phyloP scores from a whole-genome alignment of 30 jellyfish, hydroid and myxozoan species.

The Clytia hemisphaerica region DNA sequence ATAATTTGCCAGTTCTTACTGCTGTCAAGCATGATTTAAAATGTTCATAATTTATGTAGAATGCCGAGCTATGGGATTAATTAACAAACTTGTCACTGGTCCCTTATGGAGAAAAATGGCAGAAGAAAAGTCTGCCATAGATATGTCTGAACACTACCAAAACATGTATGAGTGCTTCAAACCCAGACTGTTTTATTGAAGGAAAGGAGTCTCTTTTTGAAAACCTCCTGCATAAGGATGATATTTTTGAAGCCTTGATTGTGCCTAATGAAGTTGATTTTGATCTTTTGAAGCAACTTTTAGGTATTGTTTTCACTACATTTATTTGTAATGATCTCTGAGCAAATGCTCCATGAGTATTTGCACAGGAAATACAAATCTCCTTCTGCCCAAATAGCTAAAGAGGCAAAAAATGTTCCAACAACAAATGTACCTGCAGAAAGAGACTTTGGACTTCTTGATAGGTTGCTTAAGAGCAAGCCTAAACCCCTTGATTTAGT shows the following conservation, averaged over 20 bases:
- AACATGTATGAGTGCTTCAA: constrained; percentile 20
- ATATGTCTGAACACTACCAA: constrained; percentile 16
- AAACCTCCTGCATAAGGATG: constrained; percentile 23
- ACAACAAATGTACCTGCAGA: constrained; percentile 33
- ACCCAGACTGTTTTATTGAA: constrained; percentile 19
- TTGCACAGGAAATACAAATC: too few species aligned
- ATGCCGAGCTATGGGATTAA: constrained; percentile 16
- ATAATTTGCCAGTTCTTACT: too few species aligned
- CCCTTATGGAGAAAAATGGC: constrained; percentile 27
- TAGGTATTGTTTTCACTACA: constrained; percentile 17
- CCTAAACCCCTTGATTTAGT: constrained; percentile 34
- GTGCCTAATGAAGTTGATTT: too few species aligned
- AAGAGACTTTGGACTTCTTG: constrained; percentile 38
- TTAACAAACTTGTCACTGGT: constrained; percentile 15
- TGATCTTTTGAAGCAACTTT: constrained; percentile 30
- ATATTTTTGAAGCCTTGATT: background rate
- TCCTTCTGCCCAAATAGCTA: too few species aligned
- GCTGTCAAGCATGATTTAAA: too few species aligned
- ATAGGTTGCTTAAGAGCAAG: background rate
- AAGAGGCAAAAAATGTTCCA: constrained; percentile 28
- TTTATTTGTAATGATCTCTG: too few species aligned
- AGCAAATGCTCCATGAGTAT: too few species aligned
- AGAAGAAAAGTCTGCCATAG: constrained; percentile 11
- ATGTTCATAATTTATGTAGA: too few species aligned
- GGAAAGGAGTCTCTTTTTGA: constrained; percentile 13